These are phyloP conservation scores for Hypothenemus hampei DNA, from an alignment of 1,140 invertebrate genomes.

Conservation along the genomic window DNA sequence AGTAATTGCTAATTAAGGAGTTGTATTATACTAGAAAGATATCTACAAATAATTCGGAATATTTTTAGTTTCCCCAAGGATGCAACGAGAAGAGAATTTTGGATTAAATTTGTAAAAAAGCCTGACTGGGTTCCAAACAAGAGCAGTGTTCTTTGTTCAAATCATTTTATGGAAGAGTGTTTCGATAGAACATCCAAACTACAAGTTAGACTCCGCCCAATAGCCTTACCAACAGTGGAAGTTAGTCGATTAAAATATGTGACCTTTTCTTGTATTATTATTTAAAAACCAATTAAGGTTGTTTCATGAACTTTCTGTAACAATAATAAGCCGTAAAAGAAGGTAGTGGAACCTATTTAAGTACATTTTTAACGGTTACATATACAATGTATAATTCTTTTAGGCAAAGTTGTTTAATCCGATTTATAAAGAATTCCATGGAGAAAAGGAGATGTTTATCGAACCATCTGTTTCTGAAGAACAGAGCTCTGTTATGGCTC, in stretches of 20 bases:
- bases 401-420: not conserved
- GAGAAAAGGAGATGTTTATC: not conserved
- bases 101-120: too few species aligned
- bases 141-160: conserved; percentile 1
- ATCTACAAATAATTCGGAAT: too few species aligned
- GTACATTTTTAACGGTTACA: not conserved
- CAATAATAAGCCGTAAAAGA: too few species aligned
- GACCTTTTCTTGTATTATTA: not conserved
- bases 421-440: not conserved
- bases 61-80: not conserved
- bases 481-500: not conserved
- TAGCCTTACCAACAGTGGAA: conserved; percentile 1
- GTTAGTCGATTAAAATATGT: conserved; percentile 9
- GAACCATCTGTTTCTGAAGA: not conserved
- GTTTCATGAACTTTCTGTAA: too few species aligned
- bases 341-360: not conserved
- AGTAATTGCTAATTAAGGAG: too few species aligned
- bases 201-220: not conserved
- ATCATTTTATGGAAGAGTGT: conserved; percentile 6
- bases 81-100: too few species aligned
- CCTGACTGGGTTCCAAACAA: too few species aligned
- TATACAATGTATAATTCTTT: not conserved
- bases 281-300: too few species aligned
- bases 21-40: too few species aligned
- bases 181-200: too few species aligned